phyloP scores from a whole-genome alignment of 2,113 vertebrate species.

The Apteryx mantelli region DNA sequence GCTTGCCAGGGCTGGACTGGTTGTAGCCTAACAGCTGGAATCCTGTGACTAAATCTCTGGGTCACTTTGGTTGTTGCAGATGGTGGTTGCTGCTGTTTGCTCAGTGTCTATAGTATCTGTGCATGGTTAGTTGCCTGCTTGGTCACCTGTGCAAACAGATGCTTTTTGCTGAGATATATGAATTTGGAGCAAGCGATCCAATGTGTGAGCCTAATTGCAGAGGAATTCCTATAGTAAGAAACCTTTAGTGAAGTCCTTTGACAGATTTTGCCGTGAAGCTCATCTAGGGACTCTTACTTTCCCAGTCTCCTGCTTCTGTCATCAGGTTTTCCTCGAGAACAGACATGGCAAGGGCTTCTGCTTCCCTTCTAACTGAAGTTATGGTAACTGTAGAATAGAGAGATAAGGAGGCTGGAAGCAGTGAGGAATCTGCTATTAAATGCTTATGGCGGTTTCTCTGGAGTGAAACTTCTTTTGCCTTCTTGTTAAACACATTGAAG shows the following conservation, averaged over 20 bases:
- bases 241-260: neutral
- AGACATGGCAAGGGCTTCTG: neutral
- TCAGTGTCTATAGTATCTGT: neutral
- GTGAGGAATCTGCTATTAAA: neutral
- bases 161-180: neutral
- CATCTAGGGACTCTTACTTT: neutral
- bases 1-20: neutral
- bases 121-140: neutral
- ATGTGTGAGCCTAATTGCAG: neutral
- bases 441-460: neutral
- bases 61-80: neutral
- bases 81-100: neutral
- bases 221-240: neutral
- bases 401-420: neutral
- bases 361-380: neutral
- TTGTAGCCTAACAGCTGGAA: neutral
- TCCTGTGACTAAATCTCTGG: neutral
- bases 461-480: neutral
- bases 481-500: neutral
- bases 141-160: neutral
- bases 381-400: neutral
- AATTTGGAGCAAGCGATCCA: neutral
- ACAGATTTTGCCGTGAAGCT: neutral
- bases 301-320: neutral
- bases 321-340: neutral